Evolutionary conservation across 1,140 invertebrate species (phyloP).

Genomic region (Lepidurus packardi): DNA sequence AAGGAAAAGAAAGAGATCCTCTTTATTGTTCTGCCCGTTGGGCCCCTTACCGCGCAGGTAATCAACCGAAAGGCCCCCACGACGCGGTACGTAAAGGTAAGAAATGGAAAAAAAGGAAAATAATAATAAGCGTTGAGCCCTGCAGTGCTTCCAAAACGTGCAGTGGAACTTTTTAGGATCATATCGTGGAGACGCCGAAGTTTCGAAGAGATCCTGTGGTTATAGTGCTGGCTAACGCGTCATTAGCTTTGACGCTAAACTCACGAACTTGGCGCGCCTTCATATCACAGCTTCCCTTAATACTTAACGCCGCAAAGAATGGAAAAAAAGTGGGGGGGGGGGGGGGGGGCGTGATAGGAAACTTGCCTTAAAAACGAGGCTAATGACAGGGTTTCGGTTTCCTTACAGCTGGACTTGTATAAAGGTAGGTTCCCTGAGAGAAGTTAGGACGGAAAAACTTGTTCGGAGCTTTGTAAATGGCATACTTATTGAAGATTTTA

Average conservation of each 20-base stretch:
- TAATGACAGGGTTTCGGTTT: conserved; percentile 15
- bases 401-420: not conserved
- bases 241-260: conserved; percentile 18
- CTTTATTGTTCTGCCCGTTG: conserved; percentile 21
- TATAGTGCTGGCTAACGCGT: conserved; percentile 9
- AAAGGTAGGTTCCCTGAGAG: not conserved
- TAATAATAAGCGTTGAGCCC: conserved; percentile 6
- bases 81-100: conserved; percentile 2
- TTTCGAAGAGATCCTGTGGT: not conserved
- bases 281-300: conserved; percentile 17
- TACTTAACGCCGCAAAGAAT: not conserved
- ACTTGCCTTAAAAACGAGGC: not conserved
- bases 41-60: conserved; percentile 15
- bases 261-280: conserved; percentile 20
- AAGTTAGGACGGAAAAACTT: not conserved
- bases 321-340: not conserved
- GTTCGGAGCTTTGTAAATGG: not conserved
- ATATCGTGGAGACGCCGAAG: conserved; percentile 15
- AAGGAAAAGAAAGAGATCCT: not conserved
- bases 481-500: not conserved
- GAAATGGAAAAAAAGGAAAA: conserved; percentile 7
- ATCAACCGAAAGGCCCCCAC: conserved; percentile 8
- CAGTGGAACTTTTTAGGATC: not conserved
- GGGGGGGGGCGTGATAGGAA: not conserved
- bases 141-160: conserved; percentile 6